Evolutionary conservation across 2,888 invertebrate genomes (phyloP), one percentile per base, ranked within the genome.

Genomic region (Platerodrilus igneus): DNA sequence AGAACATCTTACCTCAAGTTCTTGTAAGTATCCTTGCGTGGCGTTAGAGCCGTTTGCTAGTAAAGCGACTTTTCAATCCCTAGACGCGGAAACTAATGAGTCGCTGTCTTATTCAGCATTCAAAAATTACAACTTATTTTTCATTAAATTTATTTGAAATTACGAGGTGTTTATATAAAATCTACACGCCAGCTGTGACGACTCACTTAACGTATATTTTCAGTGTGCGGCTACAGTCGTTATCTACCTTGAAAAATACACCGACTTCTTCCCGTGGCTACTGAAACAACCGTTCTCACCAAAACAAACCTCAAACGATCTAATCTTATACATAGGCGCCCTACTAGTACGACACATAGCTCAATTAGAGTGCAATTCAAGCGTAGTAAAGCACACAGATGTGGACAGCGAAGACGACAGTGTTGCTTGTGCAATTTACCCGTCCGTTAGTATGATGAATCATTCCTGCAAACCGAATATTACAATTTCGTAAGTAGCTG

Each of bases 401-500:
- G 7, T 29, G 4, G 29, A 34, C 7, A 11, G 39, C 19, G 37
- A 43, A 52, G n/a, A 61, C 61, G 37, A 45, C 33, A 21, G 42
- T 22, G 30, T 63, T 31, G 91, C 87, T 1, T 83, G 89, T 2
- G 91, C 84, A 1, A 85, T 93, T 58, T 91, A 86, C 63, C 87
- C 92, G 0, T 81, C 87, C 1, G 80, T 88, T 0, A 87, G 90
- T 55, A 80, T 93, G 70, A 86, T 93, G 80, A 96, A 95, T 66
- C 95, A 96, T 69, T 86, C 91, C 0, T 95, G 95, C 63, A 81
- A 85, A 48, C 84, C 90, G 4, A 85, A 84, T 55, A 83, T 92
- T 41, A 78, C 81, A 33, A 81, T 81, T 54, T 79, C 78, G 83
- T 85, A 64, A 63, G 60, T 60, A 21, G n/a, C n/a, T n/a, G n/a